Base-by-base conservation (phyloP, 2,888 invertebrate genomes). In the Mayetiola destructor region DNA sequence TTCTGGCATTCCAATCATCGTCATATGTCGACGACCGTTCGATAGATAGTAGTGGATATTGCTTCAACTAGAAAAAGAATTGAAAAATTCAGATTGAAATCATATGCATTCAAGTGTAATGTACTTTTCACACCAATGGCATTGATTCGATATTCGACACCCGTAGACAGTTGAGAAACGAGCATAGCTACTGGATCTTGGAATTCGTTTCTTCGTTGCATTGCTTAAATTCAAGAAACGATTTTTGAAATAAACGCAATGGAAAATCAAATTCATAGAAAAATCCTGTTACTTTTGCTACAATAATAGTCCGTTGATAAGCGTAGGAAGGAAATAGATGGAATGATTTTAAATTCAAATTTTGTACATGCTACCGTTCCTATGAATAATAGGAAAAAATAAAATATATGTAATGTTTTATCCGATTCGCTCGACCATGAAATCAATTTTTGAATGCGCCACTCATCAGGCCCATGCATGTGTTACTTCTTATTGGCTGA, bases 391-490 rank as follows among this genome's bases (percentile, higher is more conserved):
- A 48, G 3, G 42, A 32, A 32, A n/a, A 10, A n/a, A 48, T 23
- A 3, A 27, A 42, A 23, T 23, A 53, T 12, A 27, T 32, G 30
- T 64, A 27, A 27, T 27, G 30, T 53, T 30, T 63, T 63, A 63
- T 65, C 60, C 65, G 64, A 62, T 61, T 61, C 65, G 63, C 62
- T 65, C 64, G 65, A 65, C 65, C 65, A 64, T 65, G 63, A 65
- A 65, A 65, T 65, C 64, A 63, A 65, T 64, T 65, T 64, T 64
- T 8, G 36, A 8, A 16, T 36, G 39, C 8, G 21, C 23, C 21
- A 21, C 23, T 40, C 21, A 16, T 48, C 27, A n/a, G 23, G 48
- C 48, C 48, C 48, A 48, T 48, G n/a, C 12, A 6, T 6, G 32
- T 32, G 27, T 48, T 48, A 10, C 29, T 48, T 23, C 16, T 27